Evolutionary conservation across 2,113 vertebrate species (phyloP).

Genomic region (Nycticebus coucang): DNA sequence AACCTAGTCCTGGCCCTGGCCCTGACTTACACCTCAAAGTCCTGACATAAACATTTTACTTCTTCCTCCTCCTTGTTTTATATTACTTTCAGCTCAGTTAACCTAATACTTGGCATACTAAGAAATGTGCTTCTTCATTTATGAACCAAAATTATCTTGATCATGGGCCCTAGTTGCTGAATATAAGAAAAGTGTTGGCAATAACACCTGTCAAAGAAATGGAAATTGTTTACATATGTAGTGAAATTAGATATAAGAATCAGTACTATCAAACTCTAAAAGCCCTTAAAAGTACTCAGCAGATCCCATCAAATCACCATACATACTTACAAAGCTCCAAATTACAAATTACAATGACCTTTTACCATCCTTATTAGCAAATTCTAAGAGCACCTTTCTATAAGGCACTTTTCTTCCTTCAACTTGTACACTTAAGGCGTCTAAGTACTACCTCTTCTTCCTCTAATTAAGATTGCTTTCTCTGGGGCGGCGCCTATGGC

Average conservation of each 20-base stretch:
- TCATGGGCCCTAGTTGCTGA: neutral
- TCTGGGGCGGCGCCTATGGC: no score
- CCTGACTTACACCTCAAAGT: neutral
- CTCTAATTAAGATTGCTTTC: conserved; percentile 50
- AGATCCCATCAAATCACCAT: conserved; percentile 58
- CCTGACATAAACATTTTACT: neutral
- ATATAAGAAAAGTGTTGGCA: conserved; percentile 34
- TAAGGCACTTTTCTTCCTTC: neutral
- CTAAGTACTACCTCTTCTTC: conserved; percentile 24
- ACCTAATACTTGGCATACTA: neutral
- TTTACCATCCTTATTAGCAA: conserved; percentile 15
- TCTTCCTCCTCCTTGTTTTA: neutral
- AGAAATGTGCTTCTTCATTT: conserved; percentile 49
- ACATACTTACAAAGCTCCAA: neutral
- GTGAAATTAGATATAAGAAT: conserved; percentile 60
- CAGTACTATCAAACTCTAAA: conserved; percentile 52
- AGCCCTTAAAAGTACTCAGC: conserved; percentile 61
- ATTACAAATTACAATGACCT: neutral
- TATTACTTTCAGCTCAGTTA: neutral
- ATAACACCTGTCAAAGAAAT: conserved; percentile 46
- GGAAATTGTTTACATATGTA: conserved; percentile 54
- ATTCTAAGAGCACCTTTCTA: conserved; percentile 30
- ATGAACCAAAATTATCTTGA: conserved; percentile 18
- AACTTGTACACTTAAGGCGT: neutral
- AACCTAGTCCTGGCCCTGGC: neutral